phyloP scores from a whole-genome alignment of 2,888 invertebrate genomes.

The Coenonympha arcania region DNA sequence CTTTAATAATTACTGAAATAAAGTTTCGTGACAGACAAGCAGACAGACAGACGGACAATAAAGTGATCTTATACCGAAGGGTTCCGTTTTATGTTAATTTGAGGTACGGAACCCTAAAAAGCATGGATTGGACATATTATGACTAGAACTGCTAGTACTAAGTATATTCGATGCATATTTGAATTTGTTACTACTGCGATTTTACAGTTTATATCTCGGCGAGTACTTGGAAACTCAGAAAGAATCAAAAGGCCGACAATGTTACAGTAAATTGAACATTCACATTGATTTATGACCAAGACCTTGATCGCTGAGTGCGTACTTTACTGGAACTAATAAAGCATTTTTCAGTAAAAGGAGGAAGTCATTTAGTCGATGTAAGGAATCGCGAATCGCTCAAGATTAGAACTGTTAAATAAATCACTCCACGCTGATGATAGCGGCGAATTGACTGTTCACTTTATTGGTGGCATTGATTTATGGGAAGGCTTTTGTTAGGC shows the following conservation, averaged over 20 bases:
- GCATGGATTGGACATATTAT: no score
- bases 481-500: conserved; percentile 9
- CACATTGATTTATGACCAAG: not conserved
- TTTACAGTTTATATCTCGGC: no score
- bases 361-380: conserved; percentile 3
- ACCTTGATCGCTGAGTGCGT: conserved; percentile 1
- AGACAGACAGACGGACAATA: no score
- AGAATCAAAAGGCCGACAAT: not conserved
- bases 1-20: no score
- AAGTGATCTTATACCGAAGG: no score
- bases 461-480: conserved; percentile 16
- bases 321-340: not conserved
- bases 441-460: conserved; percentile 15
- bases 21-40: no score
- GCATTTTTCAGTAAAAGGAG: not conserved
- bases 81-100: no score
- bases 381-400: conserved; percentile 1
- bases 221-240: no score
- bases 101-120: no score
- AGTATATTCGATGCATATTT: no score
- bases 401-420: conserved; percentile 10
- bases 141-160: no score
- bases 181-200: no score
- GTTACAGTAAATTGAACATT: not conserved
- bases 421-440: conserved; percentile 10